Percentiles rank a stretch among this genome's conserved stretches.
Conservation (phyloP, 2,888 invertebrate genomes). For the Pelosia muscerda region DNA sequence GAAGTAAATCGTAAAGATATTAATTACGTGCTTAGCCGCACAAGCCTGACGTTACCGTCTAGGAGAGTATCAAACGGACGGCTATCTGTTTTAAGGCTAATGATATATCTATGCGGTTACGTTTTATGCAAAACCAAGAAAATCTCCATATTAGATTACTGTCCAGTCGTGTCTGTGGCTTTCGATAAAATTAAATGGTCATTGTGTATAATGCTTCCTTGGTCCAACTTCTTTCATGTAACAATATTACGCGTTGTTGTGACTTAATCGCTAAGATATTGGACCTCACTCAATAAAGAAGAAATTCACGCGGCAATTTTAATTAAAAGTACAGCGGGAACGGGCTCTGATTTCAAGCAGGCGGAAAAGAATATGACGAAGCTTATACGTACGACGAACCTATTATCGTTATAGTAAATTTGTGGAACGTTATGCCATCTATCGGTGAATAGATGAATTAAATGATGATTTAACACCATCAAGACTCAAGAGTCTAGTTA, state of each 20-base stretch:
- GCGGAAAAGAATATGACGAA: too few relatives aligned
- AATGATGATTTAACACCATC: not conserved
- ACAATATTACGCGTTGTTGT: not conserved
- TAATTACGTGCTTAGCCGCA: too few relatives aligned
- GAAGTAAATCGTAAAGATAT: too few relatives aligned
- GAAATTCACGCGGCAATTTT: too few relatives aligned
- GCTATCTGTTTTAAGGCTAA: not conserved
- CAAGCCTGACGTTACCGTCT: too few relatives aligned
- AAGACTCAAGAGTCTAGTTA: too few relatives aligned
- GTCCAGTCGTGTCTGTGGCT: too few relatives aligned
- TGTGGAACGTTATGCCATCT: conserved; percentile 5
- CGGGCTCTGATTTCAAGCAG: too few relatives aligned
- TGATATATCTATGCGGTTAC: not conserved
- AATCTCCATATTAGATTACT: not conserved
- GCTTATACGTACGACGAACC: too few relatives aligned
- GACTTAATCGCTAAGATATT: not conserved
- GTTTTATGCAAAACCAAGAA: not conserved
- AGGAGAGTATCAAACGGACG: too few relatives aligned
- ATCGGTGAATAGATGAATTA: not conserved
- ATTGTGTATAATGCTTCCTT: not conserved
- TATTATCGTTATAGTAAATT: not conserved
- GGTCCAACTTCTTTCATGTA: not conserved
- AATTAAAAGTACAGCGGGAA: too few relatives aligned
- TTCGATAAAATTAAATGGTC: not conserved
- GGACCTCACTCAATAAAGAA: too few relatives aligned